A percentile compares a stretch with the other conserved stretches of the same genome.
These are phyloP conservation scores for Ethmia dodecea DNA, from an alignment of 2,888 invertebrate genomes.

Conservation along the genomic window DNA sequence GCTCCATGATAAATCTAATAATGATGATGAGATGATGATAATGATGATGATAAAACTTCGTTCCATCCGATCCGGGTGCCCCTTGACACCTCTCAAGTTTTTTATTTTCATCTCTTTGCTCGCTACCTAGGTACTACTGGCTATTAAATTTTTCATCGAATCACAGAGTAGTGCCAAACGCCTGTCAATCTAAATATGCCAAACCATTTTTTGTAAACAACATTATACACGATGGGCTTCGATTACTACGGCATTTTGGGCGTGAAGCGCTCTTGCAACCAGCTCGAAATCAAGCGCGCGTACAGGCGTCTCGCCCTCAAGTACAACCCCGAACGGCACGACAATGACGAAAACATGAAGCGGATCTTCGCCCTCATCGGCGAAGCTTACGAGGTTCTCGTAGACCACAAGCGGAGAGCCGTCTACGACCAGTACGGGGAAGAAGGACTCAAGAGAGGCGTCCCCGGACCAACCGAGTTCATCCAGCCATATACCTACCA, in stretches of 20 bases:
- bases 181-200: no score
- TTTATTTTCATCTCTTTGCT: no score
- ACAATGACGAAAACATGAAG: conserved; percentile 60
- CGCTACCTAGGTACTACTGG: no score
- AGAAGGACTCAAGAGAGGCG: conserved; percentile 89
- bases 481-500: conserved; percentile 88
- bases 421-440: conserved; percentile 95
- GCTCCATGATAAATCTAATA: no score
- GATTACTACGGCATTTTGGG: conserved; percentile 89
- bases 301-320: conserved; percentile 76
- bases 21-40: no score
- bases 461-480: conserved; percentile 81
- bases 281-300: conserved; percentile 85
- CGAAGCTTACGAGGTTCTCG: conserved; percentile 89
- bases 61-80: no score
- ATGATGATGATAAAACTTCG: no score
- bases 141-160: no score
- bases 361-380: conserved; percentile 80
- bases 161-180: no score
- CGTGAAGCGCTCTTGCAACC: conserved; percentile 79
- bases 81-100: no score
- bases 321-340: conserved; percentile 78
- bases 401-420: conserved; percentile 81
- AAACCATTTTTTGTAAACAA: no score
- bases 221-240: conserved; percentile 72